phyloP scores from a whole-genome alignment of 2,113 vertebrate species.

The Calonectris borealis region DNA sequence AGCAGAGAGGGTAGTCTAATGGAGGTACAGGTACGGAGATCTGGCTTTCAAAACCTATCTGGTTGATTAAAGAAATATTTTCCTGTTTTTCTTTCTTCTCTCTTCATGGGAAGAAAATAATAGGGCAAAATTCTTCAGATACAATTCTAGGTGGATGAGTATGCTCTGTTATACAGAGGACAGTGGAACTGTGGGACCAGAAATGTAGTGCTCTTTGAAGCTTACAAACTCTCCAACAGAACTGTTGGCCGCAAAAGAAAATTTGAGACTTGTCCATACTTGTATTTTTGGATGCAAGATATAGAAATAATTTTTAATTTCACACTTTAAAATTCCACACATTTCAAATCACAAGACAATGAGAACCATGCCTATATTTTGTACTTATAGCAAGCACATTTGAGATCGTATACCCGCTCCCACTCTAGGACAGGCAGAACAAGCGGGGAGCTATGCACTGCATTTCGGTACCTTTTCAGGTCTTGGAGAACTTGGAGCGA shows the following conservation, averaged over 20 bases:
- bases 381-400: rapidly evolving
- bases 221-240: neutral
- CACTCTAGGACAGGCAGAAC: neutral
- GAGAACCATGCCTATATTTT: neutral
- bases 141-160: neutral
- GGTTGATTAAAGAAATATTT: neutral
- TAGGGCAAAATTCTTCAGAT: neutral
- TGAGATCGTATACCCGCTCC: rapidly evolving
- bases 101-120: neutral
- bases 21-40: neutral
- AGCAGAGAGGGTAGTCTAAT: neutral
- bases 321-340: neutral
- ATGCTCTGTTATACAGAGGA: neutral
- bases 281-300: neutral
- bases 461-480: neutral
- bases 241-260: neutral
- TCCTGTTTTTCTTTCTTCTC: neutral
- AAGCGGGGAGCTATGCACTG: rapidly evolving
- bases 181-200: rapidly evolving
- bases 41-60: neutral
- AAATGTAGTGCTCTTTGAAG: neutral
- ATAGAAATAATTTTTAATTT: neutral
- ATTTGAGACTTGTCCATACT: neutral
- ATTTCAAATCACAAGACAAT: neutral
- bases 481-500: neutral